Evolutionary conservation across 2,888 invertebrate species (phyloP), one percentile per base, ranked within the genome.

Genomic region (Synergus gifuensis): DNA sequence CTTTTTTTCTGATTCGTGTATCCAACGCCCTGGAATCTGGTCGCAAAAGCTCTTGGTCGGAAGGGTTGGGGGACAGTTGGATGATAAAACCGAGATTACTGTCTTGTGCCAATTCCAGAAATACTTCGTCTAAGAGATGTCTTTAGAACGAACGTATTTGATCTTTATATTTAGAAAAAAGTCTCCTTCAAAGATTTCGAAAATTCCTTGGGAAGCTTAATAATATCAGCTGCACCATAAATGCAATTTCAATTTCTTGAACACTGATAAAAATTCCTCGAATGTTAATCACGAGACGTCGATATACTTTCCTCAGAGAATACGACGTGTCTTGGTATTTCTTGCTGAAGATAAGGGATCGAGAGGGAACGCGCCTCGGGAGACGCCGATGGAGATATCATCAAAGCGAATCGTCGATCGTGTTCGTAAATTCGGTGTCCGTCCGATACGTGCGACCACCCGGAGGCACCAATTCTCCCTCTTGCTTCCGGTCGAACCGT

Each of bases 311-410:
- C 18, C 73, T 78, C 42, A 9, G n/a, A 58, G 49, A 67, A 67
- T 62, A 49, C 69, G 79, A 64, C 76, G 83, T 79, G 81, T 82
- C 82, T 82, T 78, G 79, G 78, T 78, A 82, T 80, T 58, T 77
- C 77, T 63, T 69, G 77, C 63, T 66, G 64, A 83, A 76, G 80
- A 82, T 78, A 81, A 81, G 78, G 40, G 79, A 76, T 77, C 46
- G 49, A 46, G 76, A 62, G 66, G 60, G 44, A 28, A 16, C 22
- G 77, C 80, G 82, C 80, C 80, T 83, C 63, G 79, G 79, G 82
- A 85, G 84, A 84, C 83, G 80, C 83, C 86, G 85, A 86, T 86
- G 84, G 85, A 87, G 87, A 88, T 87, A 87, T 86, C 85, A 86
- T 86, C 86, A 83, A 85, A 87, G 83, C 81, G 83, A 78, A 83